phyloP scores from a whole-genome alignment of 2,888 invertebrate genomes.

The Drosophila acutilabella region DNA sequence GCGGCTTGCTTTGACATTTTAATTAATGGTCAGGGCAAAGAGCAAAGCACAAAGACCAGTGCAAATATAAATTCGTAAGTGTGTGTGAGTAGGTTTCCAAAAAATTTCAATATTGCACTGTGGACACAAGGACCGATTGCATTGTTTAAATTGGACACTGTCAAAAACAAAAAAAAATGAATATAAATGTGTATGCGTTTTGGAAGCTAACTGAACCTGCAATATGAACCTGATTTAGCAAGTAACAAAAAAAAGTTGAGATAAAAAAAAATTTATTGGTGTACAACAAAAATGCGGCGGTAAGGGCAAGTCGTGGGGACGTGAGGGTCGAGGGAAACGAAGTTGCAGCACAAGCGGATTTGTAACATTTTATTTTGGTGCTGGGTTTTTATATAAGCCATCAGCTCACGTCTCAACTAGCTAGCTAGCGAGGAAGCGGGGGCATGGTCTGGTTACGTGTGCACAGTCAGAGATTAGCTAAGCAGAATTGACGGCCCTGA shows the following conservation, averaged over 20 bases:
- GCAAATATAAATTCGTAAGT: neutral
- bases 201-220: conserved; percentile 17
- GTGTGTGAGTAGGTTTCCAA: conserved; percentile 8
- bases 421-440: neutral
- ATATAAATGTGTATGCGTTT: conserved; percentile 38
- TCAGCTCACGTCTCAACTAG: conserved; percentile 26
- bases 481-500: conserved; percentile 69
- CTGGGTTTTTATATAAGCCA: conserved; percentile 57
- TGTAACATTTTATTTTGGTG: conserved; percentile 54
- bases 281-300: neutral
- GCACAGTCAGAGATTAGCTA: conserved; percentile 71
- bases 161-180: conserved; percentile 31
- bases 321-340: neutral
- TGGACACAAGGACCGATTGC: neutral
- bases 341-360: conserved; percentile 63
- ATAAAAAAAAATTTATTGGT: neutral
- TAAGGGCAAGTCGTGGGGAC: neutral
- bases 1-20: conserved; percentile 49
- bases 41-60: neutral
- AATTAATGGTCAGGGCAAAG: conserved; percentile 55
- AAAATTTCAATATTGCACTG: conserved; percentile 8
- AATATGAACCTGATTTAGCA: conserved; percentile 1
- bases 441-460: conserved; percentile 63
- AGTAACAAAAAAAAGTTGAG: neutral
- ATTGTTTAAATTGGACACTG: conserved; percentile 14